These are phyloP conservation scores for Gymnoscelis rufifasciata DNA, from an alignment of 2,888 invertebrate genomes.

Conservation along the genomic window DNA sequence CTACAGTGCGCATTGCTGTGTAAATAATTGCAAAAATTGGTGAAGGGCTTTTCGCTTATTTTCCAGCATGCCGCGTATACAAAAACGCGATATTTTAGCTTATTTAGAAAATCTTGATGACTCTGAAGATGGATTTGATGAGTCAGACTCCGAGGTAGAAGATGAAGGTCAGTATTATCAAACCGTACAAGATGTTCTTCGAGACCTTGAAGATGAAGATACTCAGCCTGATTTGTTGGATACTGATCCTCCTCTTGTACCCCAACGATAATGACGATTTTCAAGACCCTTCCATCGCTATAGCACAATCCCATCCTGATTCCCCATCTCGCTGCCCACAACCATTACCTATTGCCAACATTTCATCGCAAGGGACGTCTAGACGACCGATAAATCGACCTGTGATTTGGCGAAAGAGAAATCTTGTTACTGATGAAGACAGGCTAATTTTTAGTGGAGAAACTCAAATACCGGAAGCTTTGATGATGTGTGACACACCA, in stretches of 20 bases:
- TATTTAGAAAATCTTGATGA: constrained; percentile 41
- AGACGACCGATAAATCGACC: constrained; percentile 25
- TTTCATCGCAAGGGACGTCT: constrained; percentile 36
- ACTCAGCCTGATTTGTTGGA: constrained; percentile 2
- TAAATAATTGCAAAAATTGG: constrained; percentile 38
- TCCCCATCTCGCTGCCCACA: no score
- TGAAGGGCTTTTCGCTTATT: constrained; percentile 38
- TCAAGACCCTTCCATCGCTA: background rate
- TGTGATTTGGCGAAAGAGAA: constrained; percentile 40
- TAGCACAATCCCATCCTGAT: no score
- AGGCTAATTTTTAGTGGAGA: constrained; percentile 36
- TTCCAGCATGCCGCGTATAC: constrained; percentile 39
- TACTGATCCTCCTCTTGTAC: background rate
- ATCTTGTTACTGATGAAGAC: constrained; percentile 37
- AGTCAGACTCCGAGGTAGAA: constrained; percentile 37
- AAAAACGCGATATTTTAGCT: constrained; percentile 38
- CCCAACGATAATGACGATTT: background rate
- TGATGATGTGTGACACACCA: no score
- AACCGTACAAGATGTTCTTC: constrained; percentile 4
- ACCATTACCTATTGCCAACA: no score
- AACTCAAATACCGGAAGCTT: constrained; percentile 35
- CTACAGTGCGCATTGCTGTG: constrained; percentile 38
- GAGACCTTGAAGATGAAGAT: constrained; percentile 24
- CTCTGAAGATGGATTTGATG: constrained; percentile 38
- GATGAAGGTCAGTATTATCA: constrained; percentile 38